phyloP scores from a whole-genome alignment of 2,113 vertebrate species.

The Poicephalus gulielmi region DNA sequence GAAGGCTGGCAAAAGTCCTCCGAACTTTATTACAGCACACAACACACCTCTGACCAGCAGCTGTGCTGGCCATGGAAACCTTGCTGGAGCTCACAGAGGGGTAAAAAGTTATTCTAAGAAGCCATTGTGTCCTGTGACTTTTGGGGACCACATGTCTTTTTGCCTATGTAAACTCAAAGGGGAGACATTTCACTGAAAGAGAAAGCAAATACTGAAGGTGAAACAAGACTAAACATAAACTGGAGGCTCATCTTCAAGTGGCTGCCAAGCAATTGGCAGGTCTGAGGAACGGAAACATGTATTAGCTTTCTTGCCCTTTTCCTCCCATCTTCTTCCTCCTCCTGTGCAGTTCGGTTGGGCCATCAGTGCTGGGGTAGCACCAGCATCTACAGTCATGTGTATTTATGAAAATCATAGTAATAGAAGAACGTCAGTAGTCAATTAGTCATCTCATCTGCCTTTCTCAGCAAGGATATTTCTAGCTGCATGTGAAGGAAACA shows the following conservation, averaged over 20 bases:
- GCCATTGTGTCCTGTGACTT: background rate
- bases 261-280: background rate
- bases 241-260: rapidly evolving
- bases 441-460: background rate
- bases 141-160: background rate
- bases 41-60: background rate
- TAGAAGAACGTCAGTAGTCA: background rate
- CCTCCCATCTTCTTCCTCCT: background rate
- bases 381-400: background rate
- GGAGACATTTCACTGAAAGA: background rate
- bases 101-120: background rate
- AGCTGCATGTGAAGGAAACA: background rate
- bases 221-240: background rate
- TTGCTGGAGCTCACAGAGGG: background rate
- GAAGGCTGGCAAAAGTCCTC: background rate
- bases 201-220: background rate
- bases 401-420: background rate
- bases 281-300: background rate
- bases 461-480: background rate
- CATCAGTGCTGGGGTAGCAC: background rate
- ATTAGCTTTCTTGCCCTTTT: background rate
- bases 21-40: background rate
- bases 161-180: background rate
- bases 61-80: background rate
- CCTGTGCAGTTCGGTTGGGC: rapidly evolving